These are phyloP conservation scores for Calameuta idolon DNA, from an alignment of 2,888 invertebrate genomes.

Conservation along the genomic window DNA sequence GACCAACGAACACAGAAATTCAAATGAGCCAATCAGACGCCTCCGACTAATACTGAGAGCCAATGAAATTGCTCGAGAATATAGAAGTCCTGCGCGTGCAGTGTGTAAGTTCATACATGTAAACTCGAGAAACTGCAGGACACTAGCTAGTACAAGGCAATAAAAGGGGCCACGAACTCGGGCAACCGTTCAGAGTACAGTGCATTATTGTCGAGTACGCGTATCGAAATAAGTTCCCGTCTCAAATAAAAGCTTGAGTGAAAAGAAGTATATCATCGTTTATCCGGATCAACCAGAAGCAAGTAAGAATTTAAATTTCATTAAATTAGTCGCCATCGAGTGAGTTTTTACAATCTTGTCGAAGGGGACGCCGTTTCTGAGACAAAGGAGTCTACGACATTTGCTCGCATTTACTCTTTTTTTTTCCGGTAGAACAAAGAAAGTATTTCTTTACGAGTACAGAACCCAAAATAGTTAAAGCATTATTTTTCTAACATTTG, in stretches of 20 bases:
- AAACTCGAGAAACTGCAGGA: conserved; percentile 9
- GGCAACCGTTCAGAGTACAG: conserved; percentile 41
- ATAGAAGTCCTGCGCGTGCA: conserved; percentile 12
- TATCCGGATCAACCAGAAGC: background rate
- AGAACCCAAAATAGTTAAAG: background rate
- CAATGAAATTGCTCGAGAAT: conserved; percentile 1
- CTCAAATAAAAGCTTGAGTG: background rate
- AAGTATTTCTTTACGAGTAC: background rate
- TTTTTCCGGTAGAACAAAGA: background rate
- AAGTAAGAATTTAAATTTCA: background rate
- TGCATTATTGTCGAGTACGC: conserved; percentile 28
- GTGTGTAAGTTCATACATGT: conserved; percentile 18
- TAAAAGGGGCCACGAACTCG: conserved; percentile 50
- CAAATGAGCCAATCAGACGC: conserved; percentile 24
- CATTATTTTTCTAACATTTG: background rate
- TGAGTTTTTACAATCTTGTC: background rate
- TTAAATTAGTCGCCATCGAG: background rate
- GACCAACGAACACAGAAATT: conserved; percentile 17
- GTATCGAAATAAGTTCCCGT: background rate
- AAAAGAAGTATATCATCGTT: background rate
- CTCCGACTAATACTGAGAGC: background rate
- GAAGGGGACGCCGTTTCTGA: background rate
- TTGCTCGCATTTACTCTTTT: background rate
- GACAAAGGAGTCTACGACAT: background rate
- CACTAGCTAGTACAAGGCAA: conserved; percentile 40